Evolutionary conservation across 2,888 invertebrate genomes (phyloP), one percentile per base, ranked within the genome.

Genomic region (Papilio demoleus): DNA sequence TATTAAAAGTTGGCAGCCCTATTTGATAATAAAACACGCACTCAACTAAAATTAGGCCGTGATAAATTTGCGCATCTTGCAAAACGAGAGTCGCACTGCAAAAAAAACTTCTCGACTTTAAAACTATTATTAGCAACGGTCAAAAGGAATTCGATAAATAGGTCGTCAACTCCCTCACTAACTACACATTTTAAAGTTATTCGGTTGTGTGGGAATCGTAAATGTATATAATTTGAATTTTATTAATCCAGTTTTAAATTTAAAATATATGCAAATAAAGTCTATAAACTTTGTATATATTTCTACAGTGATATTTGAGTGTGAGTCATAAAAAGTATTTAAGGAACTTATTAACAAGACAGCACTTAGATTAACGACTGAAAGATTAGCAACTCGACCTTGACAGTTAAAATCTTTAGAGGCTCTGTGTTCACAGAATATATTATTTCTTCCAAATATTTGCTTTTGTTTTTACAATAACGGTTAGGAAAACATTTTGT

Each of bases 121-220:
- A 47, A 47, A 68, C 68, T 63, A 68, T 58, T 68, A 63, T 68
- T 68, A 63, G 68, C 63, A 17, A 5, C 58, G 56, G 42, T 17
- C 34, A 58, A 27, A 50, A 50, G 45, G 40, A 64, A 42, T 27
- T 47, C 58, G 19, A 68, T 64, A 60, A 68, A 68, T 68, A 47
- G 68, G 64, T 50, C 59, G n/a, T 47, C 47, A 36, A 64, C 63
- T 47, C 47, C 14, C 19, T 34, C 24, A 45, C 19, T 36, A 31
- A 19, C 11, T 38, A 22, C 24, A n/a, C 2, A 31, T 14, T 19
- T 42, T 42, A 8, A 17, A 19, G 14, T 14, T 53, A 53, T 53
- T 53, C 1, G 14, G n/a, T 4, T 53, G 34, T 34, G 61, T 56
- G 53, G 42, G 58, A 34, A 38, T 56, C 38, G 8, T 53, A 24